Evolutionary conservation across 2,888 invertebrate genomes (phyloP).

Genomic region (Euclidia mi): DNA sequence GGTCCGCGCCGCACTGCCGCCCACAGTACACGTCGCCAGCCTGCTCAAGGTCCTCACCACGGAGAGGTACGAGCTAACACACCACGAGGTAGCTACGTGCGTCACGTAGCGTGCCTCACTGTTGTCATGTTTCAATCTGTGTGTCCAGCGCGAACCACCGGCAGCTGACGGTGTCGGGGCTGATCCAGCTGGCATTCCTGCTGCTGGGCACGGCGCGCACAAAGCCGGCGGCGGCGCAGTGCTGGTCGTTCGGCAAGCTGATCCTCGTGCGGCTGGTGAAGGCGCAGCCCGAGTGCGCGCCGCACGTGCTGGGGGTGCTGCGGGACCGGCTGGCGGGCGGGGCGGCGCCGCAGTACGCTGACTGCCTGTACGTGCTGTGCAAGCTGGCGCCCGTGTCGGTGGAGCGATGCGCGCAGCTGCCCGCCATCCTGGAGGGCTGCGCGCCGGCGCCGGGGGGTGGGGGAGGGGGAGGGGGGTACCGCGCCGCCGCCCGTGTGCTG

Average conservation of each 20-base stretch:
- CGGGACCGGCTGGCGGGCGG: slow-evolving; percentile 73
- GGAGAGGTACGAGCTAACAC: slow-evolving; percentile 70
- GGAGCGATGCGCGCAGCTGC: slow-evolving; percentile 79
- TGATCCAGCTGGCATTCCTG: slow-evolving; percentile 78
- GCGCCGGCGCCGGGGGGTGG: slow-evolving; percentile 59
- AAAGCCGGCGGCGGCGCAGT: slow-evolving; percentile 62
- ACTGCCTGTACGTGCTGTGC: slow-evolving; percentile 87
- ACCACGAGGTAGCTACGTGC: neutral
- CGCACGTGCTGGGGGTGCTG: slow-evolving; percentile 71
- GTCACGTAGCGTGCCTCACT: neutral
- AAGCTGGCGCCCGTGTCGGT: slow-evolving; percentile 84
- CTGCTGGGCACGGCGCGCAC: slow-evolving; percentile 67
- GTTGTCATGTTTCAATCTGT: neutral
- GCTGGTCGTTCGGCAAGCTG: slow-evolving; percentile 79
- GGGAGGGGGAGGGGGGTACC: slow-evolving; percentile 60
- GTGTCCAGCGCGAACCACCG: slow-evolving; percentile 78
- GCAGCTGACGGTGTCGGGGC: slow-evolving; percentile 77
- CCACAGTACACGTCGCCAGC: slow-evolving; percentile 73
- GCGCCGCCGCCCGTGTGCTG: slow-evolving; percentile 88
- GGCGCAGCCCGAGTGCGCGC: slow-evolving; percentile 75
- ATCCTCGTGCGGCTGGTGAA: slow-evolving; percentile 77
- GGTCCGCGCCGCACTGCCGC: slow-evolving; percentile 74
- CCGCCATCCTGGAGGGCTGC: slow-evolving; percentile 76
- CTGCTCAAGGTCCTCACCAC: slow-evolving; percentile 80
- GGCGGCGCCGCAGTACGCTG: slow-evolving; percentile 70